Conservation (phyloP, 2,113 vertebrate species). For the Elaphurus davidianus region DNA sequence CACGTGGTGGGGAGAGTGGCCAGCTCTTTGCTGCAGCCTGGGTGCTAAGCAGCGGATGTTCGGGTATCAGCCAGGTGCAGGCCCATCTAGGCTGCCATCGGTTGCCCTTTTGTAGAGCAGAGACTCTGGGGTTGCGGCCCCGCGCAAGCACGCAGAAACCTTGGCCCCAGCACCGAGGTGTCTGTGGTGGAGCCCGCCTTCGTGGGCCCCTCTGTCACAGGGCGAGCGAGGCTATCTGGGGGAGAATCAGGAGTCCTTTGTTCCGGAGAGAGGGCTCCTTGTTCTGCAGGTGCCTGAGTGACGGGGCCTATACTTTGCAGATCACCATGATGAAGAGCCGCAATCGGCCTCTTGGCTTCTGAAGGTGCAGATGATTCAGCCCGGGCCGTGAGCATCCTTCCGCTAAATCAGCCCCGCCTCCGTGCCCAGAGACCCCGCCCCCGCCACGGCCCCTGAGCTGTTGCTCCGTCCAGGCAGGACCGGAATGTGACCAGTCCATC, state of each 20-base stretch:
- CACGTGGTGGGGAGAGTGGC: fast-evolving
- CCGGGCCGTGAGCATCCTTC: fast-evolving
- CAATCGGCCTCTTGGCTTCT: constrained; percentile 14
- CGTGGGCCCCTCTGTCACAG: fast-evolving
- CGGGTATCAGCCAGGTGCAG: not conserved
- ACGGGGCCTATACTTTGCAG: not conserved
- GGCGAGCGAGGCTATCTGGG: not conserved
- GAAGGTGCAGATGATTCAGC: not conserved
- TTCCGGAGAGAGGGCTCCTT: fast-evolving
- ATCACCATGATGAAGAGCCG: not conserved
- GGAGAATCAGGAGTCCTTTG: not conserved
- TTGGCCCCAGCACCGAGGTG: fast-evolving
- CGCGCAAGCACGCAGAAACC: fast-evolving
- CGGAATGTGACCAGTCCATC: fast-evolving
- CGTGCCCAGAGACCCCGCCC: fast-evolving
- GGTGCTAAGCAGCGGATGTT: fast-evolving
- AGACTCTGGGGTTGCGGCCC: too few species aligned
- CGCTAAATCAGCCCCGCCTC: fast-evolving
- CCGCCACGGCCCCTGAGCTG: fast-evolving
- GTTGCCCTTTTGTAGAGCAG: fast-evolving
- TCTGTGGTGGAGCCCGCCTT: not conserved
- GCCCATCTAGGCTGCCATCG: fast-evolving
- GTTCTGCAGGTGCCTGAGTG: fast-evolving
- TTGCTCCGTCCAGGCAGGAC: fast-evolving
- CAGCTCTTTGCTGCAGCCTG: not conserved